Evolutionary conservation across 2,888 invertebrate species (phyloP).

Genomic region (Conchocele bisecta): DNA sequence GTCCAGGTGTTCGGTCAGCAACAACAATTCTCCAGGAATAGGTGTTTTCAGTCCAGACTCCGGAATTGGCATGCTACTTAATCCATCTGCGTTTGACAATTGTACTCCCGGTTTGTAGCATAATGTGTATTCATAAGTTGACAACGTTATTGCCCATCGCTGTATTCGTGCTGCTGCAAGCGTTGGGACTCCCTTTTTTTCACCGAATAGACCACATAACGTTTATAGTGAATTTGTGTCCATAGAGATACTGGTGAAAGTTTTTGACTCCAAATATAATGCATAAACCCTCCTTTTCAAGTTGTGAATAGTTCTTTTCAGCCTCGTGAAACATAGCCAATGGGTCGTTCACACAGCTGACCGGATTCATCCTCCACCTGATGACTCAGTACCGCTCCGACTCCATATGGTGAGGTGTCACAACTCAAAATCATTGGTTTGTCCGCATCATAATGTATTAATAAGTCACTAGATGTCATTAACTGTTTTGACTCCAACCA

Average conservation of each 20-base stretch:
- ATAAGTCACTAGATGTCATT: slow-evolving; percentile 42
- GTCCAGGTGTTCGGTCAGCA: slow-evolving; percentile 17
- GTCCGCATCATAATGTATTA: slow-evolving; percentile 76
- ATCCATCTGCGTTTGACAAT: slow-evolving; percentile 21
- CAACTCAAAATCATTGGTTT: slow-evolving; percentile 74
- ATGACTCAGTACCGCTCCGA: slow-evolving; percentile 74
- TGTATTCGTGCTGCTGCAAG: slow-evolving; percentile 41
- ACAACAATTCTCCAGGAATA: slow-evolving; percentile 14
- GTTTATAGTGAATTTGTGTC: slow-evolving; percentile 46
- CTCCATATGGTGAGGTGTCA: slow-evolving; percentile 79
- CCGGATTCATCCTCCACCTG: slow-evolving; percentile 27
- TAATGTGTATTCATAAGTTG: slow-evolving; percentile 37
- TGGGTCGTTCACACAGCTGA: slow-evolving; percentile 42
- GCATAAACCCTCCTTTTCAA: slow-evolving; percentile 64
- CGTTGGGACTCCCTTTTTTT: slow-evolving; percentile 18
- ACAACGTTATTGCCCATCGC: slow-evolving; percentile 37
- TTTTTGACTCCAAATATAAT: slow-evolving; percentile 58
- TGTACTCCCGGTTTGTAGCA: slow-evolving; percentile 13
- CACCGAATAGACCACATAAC: slow-evolving; percentile 21
- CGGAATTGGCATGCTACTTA: slow-evolving; percentile 9
- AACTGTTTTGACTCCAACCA: slow-evolving; percentile 59
- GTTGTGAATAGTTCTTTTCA: slow-evolving; percentile 59
- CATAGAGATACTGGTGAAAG: slow-evolving; percentile 63
- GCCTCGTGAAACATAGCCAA: slow-evolving; percentile 41
- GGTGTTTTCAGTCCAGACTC: slow-evolving; percentile 1